phyloP scores from a whole-genome alignment of 1,140 invertebrate genomes.

The Rhagoletis pomonella region DNA sequence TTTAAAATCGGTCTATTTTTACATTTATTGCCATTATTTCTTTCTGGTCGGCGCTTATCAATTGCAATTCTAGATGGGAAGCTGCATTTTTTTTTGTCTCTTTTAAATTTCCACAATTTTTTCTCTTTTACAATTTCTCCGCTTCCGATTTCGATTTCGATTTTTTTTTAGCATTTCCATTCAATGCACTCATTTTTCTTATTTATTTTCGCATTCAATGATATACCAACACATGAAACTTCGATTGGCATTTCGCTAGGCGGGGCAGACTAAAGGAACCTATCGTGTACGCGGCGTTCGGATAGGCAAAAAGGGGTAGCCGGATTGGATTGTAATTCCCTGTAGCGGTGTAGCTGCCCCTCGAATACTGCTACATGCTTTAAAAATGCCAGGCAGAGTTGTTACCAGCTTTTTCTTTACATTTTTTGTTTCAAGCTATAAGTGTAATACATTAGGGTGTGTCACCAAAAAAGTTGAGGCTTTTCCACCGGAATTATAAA shows the following conservation, averaged over 20 bases:
- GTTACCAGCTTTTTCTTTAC: background rate
- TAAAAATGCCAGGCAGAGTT: conserved; percentile 6
- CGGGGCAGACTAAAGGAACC: background rate
- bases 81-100: background rate
- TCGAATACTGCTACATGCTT: background rate
- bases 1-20: background rate
- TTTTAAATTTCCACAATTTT: background rate
- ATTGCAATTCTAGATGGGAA: background rate
- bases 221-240: background rate
- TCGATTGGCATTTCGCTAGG: background rate
- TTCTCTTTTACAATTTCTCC: background rate
- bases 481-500: no score
- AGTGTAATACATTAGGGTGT: no score
- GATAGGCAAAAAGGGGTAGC: background rate
- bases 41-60: background rate
- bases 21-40: background rate
- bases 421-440: background rate
- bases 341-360: background rate
- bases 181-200: conserved; percentile 1
- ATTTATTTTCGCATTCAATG: conserved; percentile 21
- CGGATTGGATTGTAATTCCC: background rate
- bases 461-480: no score
- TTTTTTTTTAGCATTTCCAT: conserved; percentile 21
- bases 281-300: background rate
- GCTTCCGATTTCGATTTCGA: background rate